Evolutionary conservation across 2,113 vertebrate genomes (phyloP).

Genomic region (Meles meles): DNA sequence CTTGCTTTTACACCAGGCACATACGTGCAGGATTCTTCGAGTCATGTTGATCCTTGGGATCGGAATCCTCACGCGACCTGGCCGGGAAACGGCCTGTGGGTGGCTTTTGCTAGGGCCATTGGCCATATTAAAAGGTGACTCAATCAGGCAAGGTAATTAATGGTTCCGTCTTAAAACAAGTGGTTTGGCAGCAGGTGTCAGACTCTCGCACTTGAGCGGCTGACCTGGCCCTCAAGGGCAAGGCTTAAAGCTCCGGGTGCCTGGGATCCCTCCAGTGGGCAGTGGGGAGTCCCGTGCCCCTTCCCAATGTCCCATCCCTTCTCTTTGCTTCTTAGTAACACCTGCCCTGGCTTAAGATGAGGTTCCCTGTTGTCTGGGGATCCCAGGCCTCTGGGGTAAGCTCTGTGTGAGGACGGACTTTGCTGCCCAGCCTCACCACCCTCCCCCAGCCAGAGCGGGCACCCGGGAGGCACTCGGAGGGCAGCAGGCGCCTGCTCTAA

Average conservation of each 20-base stretch:
- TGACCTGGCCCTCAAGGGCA: neutral
- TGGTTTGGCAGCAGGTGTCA: neutral
- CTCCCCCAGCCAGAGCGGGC: neutral
- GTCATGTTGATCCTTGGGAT: neutral
- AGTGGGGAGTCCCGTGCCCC: accelerated
- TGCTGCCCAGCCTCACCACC: neutral
- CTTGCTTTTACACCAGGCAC: accelerated
- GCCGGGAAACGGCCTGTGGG: neutral
- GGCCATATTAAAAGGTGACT: neutral
- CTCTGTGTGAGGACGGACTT: neutral
- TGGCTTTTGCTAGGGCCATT: neutral
- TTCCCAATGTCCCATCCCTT: neutral
- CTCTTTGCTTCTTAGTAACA: accelerated
- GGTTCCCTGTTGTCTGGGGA: accelerated
- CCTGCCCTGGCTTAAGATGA: neutral
- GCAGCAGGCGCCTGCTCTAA: accelerated
- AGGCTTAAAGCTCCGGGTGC: neutral
- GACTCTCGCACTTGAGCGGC: neutral
- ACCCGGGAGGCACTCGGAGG: accelerated
- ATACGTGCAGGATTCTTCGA: neutral
- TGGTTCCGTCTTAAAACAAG: neutral
- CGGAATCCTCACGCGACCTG: neutral
- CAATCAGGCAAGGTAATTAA: neutral
- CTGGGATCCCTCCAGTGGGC: neutral
- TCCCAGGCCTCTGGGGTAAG: accelerated